Base-by-base conservation (phyloP, 2,113 vertebrate species). In the Chaetura pelagica region DNA sequence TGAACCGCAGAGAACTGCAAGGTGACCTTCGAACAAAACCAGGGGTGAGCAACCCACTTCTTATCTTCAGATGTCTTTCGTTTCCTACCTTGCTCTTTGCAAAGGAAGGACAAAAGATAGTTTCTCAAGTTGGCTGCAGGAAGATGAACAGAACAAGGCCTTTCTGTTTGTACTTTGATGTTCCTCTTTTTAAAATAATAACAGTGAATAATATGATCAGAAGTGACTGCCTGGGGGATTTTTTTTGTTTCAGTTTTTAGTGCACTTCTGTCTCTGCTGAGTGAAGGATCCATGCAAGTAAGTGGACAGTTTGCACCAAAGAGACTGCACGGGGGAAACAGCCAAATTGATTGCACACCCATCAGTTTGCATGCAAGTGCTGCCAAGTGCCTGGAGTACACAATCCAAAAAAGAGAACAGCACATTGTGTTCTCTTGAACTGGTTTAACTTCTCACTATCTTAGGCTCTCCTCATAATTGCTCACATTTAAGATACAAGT, bases 371-470 rank as follows among this genome's bases (percentile, higher is more conserved):
- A 88, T 42, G 80, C 67, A 66, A 49, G 26, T 67, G 55, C 78
- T 96, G 93, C 84, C 95, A 97, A 97, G 83, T 61, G 72, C 42
- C 79, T 94, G 68, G 66, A 88, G 68, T 92, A 93, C 59, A 52
- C 29, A 80, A 16, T 40, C 82, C 42, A 77, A 88, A 83, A 91
- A n/a, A 92, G 32, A 88, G 75, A 96, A 91, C 85, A 84, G 90
- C 75, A 95, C 92, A 83, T 38, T 87, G 35, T 85, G 84, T 95
- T 94, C 94, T 69, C 63, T 59, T 90, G 40, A 68, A 75, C 61
- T 48, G 20, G 34, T 75, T 88, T 77, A 93, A 93, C 68, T 74
- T 88, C n/a, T 77, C 20, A 0, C 26, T 54, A 15, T 74, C 76
- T 78, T 52, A 90, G 58, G 54, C 18, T 24, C 57, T 93, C 23